phyloP scores from a whole-genome alignment of 2,797 vertebrate genomes.

The Tangara arthus region DNA sequence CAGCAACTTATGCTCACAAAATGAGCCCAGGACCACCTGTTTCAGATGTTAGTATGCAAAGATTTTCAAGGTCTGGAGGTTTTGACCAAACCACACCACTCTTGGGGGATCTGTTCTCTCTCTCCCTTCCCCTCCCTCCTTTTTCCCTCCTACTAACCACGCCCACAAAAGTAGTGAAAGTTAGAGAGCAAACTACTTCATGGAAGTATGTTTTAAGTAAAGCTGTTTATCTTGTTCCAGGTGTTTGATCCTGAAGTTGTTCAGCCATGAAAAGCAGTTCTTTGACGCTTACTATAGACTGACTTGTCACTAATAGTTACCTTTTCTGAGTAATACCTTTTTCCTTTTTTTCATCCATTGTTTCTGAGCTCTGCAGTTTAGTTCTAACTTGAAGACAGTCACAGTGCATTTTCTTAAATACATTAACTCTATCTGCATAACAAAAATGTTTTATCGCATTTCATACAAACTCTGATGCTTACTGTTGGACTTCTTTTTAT shows the following conservation, averaged over 20 bases:
- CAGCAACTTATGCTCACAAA: constrained; percentile 38
- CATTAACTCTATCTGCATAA: not conserved
- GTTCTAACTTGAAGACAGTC: not conserved
- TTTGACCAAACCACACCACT: constrained; percentile 24
- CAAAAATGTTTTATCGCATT: not conserved
- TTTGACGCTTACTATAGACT: not conserved
- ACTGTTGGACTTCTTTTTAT: not conserved
- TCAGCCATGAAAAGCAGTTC: not conserved
- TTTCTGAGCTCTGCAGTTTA: not conserved
- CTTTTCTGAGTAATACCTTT: not conserved
- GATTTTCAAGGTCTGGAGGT: constrained; percentile 20
- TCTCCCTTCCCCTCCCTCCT: not conserved
- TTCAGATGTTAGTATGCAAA: constrained; percentile 51
- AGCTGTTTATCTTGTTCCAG: not conserved
- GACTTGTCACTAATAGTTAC: not conserved
- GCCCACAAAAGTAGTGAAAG: not conserved
- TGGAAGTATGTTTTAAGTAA: not conserved
- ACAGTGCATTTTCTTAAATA: not conserved
- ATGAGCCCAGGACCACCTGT: constrained; percentile 48
- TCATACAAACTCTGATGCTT: not conserved
- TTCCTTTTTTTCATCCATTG: not conserved
- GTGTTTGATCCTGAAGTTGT: not conserved
- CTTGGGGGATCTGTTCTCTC: not conserved
- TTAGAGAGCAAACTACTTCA: not conserved
- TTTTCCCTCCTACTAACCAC: not conserved